A percentile compares a stretch with the other conserved stretches of the same genome.
phyloP scores from a whole-genome alignment of 2,113 vertebrate species.

The Echinops telfairi region DNA sequence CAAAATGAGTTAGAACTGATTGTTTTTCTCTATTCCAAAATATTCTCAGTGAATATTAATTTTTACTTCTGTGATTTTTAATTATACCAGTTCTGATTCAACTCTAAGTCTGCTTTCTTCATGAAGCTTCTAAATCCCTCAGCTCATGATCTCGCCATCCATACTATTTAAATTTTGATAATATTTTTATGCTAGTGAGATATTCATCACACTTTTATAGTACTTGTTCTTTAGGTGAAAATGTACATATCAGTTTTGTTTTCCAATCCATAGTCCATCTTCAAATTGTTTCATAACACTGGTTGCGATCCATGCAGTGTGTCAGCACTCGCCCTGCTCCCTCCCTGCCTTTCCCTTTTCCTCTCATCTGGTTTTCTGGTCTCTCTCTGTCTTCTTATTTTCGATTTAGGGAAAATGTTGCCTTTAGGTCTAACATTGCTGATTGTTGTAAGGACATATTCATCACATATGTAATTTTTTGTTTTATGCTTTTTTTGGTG shows the following conservation, averaged over 20 bases:
- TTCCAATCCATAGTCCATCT: background rate
- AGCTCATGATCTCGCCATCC: background rate
- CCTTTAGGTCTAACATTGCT: background rate
- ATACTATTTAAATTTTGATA: too few species aligned
- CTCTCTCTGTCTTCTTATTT: background rate
- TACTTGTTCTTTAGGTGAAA: background rate
- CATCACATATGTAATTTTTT: too few species aligned
- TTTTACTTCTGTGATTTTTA: background rate
- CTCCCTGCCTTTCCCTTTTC: background rate
- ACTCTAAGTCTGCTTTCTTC: background rate
- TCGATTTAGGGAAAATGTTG: background rate
- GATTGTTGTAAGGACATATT: background rate
- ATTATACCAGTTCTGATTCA: background rate
- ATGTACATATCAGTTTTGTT: background rate
- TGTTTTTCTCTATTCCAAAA: constrained; percentile 20
- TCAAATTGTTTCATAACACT: background rate
- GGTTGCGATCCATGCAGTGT: background rate
- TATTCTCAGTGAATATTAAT: background rate
- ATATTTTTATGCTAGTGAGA: background rate
- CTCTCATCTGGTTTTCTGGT: background rate
- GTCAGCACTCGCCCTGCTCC: background rate
- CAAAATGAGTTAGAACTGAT: background rate
- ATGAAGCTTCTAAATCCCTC: background rate
- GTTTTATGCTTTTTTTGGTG: background rate
- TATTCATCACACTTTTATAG: background rate